Evolutionary conservation across 2,888 invertebrate species (phyloP), one percentile per base, ranked within the genome.

Genomic region (Drosophila recens): DNA sequence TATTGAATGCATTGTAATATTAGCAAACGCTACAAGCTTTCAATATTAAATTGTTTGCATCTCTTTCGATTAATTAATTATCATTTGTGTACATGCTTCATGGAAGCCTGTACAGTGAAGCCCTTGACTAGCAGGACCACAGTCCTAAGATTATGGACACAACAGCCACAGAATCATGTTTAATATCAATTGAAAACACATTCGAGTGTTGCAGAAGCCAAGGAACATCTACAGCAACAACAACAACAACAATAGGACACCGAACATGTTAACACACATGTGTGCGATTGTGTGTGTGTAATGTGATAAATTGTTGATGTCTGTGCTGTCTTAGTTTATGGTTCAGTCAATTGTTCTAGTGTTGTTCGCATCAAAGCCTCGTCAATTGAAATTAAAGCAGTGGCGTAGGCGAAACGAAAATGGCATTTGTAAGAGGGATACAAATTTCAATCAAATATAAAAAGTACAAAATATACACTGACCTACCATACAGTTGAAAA

Each of bases 241-340:
- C 40, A 17, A 15, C 9, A 43, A 61, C 23, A 15, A 30, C 9
- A 40, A 58, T 48, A 5, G 27, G 11, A 33, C 34, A 20, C 11
- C 10, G 17, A 43, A 66, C 56, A 58, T 59, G 52, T 38, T 20
- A 10, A 13, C n/a, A 13, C 51, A 42, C 17, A 5, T 11, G 38
- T 40, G 9, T 15, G 20, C n/a, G 17, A 36, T 15, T n/a, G 11
- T 5, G 20, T n/a, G 58, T 46, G 58, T 52, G 57, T 54, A 46
- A 45, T 38, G 62, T 42, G 56, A 40, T 52, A 43, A 42, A 30
- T 46, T 61, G 61, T 59, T 69, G 54, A 45, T 52, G 74, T 45
- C 17, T 59, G 8, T 23, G 33, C 34, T 59, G 72, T 71, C 80
- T 71, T 61, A 67, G 82, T 80, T 82, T 82, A 82, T 62, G 83